Evolutionary conservation across 1,140 invertebrate genomes (phyloP).

Genomic region (Calephelis nemesis): DNA sequence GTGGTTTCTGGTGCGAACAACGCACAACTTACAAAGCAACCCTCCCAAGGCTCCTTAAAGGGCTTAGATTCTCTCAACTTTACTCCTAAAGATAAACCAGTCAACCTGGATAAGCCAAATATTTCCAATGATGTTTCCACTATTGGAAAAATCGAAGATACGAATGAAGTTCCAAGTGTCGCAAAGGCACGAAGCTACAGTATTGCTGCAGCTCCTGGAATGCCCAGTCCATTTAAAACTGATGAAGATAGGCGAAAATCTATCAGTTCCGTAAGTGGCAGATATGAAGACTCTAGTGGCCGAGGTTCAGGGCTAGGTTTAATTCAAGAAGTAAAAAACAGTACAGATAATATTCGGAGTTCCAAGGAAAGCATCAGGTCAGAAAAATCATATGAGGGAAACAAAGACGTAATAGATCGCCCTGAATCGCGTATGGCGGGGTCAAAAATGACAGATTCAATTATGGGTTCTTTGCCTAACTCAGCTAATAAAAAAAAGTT

Average conservation of each 20-base stretch:
- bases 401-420: constrained; percentile 55
- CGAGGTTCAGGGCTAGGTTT: constrained; percentile 65
- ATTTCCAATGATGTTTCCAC: constrained; percentile 51
- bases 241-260: constrained; percentile 75
- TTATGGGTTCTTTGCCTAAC: constrained; percentile 66
- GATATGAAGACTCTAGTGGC: constrained; percentile 57
- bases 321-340: constrained; percentile 72
- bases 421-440: constrained; percentile 71
- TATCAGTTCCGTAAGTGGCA: constrained; percentile 62
- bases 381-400: constrained; percentile 54
- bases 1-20: constrained; percentile 25
- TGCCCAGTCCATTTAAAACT: constrained; percentile 62
- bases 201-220: constrained; percentile 72
- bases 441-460: constrained; percentile 76
- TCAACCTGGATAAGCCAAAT: constrained; percentile 72
- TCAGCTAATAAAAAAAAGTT: constrained; percentile 53
- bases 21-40: constrained; percentile 60
- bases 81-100: constrained; percentile 54
- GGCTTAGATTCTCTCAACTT: constrained; percentile 45
- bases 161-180: constrained; percentile 51
- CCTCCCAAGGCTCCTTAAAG: constrained; percentile 65
- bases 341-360: constrained; percentile 58
- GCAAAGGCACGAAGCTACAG: constrained; percentile 75
- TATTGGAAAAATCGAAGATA: constrained; percentile 51
- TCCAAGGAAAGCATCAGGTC: constrained; percentile 69